Base-by-base conservation (phyloP, 2,888 invertebrate species). In the Stramonita haemastoma region DNA sequence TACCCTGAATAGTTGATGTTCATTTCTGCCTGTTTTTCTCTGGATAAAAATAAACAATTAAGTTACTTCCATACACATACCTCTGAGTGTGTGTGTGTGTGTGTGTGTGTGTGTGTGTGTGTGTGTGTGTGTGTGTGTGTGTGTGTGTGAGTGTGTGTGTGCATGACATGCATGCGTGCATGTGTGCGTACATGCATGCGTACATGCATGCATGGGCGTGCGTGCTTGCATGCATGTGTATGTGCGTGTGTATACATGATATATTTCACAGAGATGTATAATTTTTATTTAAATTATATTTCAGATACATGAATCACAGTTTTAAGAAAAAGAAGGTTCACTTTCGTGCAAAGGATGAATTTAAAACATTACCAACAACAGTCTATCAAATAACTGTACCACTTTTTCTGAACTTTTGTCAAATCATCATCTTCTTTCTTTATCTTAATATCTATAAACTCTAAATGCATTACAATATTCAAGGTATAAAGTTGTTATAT, bases 21-120 rank as follows among this genome's bases (percentile, higher is more conserved):
- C 81, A 36, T 83, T 83, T 46, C 81, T 29, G 81, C 81, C 29
- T 46, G 46, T 46, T 83, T 83, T 36, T 83, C 81, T 83, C 81
- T 83, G 81, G 29, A 83, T 22, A 83, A 83, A 13, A 46, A 46
- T 8, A n/a, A 46, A 66, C 1, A 26, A 6, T 1, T 13, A 66
- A 17, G 26, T 22, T 13, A 66, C 17, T 66, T 66, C 13, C 26
- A 22, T 26, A 66, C 2, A 66, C 13, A 66, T 66, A 22, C 13
- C 2, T 46, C 2, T 22, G 66, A 6, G 66, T 66, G 66, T 66
- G 66, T 66, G 66, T 66, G 66, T 17, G 17, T 66, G 66, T 66
- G 66, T 66, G 66, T 66, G 66, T 66, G 66, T 66, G 66, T 66
- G 66, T 66, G 66, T 66, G 66, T 66, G 66, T 66, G 66, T 66